Percentiles rank a stretch among this genome's conserved stretches.
These are phyloP conservation scores for Montipora capitata DNA, from an alignment of 92 coral and sea anemone species.

Conservation along the genomic window DNA sequence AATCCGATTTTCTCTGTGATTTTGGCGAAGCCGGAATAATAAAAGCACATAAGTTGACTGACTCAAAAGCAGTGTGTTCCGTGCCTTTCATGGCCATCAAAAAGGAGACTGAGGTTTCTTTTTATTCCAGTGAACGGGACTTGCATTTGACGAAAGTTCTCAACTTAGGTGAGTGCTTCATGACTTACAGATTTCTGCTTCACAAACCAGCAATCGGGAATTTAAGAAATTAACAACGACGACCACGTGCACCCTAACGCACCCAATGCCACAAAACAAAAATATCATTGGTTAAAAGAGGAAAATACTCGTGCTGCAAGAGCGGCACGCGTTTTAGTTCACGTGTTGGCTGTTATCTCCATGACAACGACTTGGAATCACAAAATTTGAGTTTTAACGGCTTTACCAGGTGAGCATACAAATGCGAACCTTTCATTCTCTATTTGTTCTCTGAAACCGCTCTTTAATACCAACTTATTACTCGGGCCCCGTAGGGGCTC, in stretches of 20 bases:
- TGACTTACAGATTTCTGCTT: neutral
- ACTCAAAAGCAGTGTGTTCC: constrained; percentile 51
- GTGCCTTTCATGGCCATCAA: constrained; percentile 39
- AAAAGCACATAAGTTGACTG: constrained; percentile 21
- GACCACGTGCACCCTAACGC: neutral
- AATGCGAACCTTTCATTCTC: too few relatives aligned
- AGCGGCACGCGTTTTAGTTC: too few relatives aligned
- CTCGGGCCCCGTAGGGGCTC: too few relatives aligned
- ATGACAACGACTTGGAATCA: too few relatives aligned
- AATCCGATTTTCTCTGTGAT: constrained; percentile 50
- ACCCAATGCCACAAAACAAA: too few relatives aligned
- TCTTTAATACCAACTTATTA: too few relatives aligned
- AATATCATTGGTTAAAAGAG: too few relatives aligned
- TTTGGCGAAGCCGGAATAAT: constrained; percentile 38
- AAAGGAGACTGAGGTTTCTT: constrained; percentile 20
- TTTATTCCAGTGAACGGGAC: constrained; percentile 39
- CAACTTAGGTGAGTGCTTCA: constrained; percentile 28
- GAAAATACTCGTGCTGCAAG: too few relatives aligned
- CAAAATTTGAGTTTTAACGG: too few relatives aligned
- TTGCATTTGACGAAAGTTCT: constrained; percentile 30
- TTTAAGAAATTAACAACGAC: neutral
- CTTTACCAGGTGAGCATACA: too few relatives aligned
- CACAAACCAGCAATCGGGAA: neutral
- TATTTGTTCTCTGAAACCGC: too few relatives aligned
- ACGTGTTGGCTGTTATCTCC: too few relatives aligned